Conservation (phyloP, 1,140 invertebrate species). For the Littorina saxatilis region DNA sequence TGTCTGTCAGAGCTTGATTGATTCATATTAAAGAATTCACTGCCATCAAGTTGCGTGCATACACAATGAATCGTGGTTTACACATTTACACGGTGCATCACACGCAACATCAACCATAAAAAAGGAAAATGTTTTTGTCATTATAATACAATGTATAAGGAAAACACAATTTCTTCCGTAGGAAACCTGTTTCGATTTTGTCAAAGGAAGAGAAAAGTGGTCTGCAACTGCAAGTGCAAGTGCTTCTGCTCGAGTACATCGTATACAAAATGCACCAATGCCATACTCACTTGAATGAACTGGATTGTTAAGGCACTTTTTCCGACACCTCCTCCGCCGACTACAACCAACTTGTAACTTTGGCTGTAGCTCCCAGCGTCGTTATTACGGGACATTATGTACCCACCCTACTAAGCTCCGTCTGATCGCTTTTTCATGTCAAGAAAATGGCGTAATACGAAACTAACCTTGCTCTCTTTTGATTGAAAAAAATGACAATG, state of each 20-base stretch:
- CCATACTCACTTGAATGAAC: conserved; percentile 93
- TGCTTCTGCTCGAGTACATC: neutral
- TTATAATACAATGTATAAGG: neutral
- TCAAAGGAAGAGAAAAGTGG: neutral
- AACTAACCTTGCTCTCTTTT: conserved; percentile 6
- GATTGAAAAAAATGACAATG: neutral
- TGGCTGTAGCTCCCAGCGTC: conserved; percentile 68
- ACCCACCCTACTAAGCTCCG: conserved; percentile 24
- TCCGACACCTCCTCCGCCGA: conserved; percentile 98
- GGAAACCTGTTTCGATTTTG: neutral
- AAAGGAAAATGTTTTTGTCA: neutral
- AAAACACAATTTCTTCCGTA: neutral
- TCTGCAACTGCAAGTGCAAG: neutral
- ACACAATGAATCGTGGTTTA: no score
- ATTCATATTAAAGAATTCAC: no score
- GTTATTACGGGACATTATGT: conserved; percentile 61
- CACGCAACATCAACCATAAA: no score
- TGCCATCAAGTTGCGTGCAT: no score
- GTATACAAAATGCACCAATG: neutral
- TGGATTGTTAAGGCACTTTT: conserved; percentile 99
- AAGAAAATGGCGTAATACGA: conserved; percentile 34
- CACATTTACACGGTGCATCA: no score
- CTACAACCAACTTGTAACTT: conserved; percentile 97
- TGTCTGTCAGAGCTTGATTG: no score
- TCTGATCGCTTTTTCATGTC: conserved; percentile 24